Percentiles rank a stretch among this genome's conserved stretches.
phyloP scores from a whole-genome alignment of 1,140 invertebrate species.

The Ganaspis sp. region DNA sequence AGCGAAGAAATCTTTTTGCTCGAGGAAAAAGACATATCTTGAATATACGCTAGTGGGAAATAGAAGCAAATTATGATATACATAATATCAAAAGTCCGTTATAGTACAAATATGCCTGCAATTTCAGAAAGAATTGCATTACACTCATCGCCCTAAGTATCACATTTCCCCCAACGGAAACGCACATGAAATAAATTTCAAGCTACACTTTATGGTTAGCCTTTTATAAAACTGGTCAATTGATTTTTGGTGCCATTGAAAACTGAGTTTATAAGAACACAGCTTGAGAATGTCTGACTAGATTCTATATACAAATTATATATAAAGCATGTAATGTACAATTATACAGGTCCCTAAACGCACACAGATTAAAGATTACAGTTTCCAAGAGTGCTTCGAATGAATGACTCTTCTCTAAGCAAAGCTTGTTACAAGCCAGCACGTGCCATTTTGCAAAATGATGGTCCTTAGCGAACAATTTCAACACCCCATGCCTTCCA shows the following conservation, averaged over 20 bases:
- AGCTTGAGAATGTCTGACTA: neutral
- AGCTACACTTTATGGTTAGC: neutral
- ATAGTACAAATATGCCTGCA: no score
- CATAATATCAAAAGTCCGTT: no score
- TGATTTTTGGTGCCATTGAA: constrained; percentile 4
- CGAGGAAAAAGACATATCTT: no score
- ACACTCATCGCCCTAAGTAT: no score
- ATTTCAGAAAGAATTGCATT: no score
- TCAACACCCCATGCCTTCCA: constrained; percentile 24
- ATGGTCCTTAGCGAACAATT: constrained; percentile 24
- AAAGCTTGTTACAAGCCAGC: constrained; percentile 24
- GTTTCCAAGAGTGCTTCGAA: constrained; percentile 22
- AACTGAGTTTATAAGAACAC: neutral
- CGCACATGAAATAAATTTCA: neutral
- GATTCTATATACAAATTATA: no score
- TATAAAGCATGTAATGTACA: neutral
- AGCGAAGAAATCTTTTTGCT: no score
- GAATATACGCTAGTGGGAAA: no score
- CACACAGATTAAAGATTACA: constrained; percentile 16
- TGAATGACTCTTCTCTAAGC: constrained; percentile 21
- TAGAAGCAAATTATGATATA: neutral
- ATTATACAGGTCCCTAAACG: neutral
- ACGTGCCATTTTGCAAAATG: constrained; percentile 27
- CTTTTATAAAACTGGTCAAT: neutral
- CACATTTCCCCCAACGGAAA: no score